phyloP scores from a whole-genome alignment of 2,797 vertebrate species.

The Orientallactaga sibirica region DNA sequence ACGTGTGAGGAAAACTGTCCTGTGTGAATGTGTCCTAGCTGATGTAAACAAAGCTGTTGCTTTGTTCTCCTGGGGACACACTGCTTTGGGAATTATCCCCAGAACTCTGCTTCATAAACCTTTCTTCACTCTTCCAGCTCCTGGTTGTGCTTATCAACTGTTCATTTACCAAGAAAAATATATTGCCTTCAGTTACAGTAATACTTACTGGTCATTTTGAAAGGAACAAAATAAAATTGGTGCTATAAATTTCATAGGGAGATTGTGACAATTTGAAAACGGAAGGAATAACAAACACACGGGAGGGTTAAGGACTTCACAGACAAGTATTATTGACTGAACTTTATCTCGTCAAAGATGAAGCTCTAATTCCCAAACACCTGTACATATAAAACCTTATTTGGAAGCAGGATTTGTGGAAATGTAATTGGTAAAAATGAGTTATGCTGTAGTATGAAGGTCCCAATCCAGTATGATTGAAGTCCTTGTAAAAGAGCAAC shows the following conservation, averaged over 20 bases:
- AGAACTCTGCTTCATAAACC: not conserved
- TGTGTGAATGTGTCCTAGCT: not conserved
- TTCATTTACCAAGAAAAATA: not conserved
- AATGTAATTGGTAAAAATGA: not conserved
- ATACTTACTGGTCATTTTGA: not conserved
- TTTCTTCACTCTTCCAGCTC: not conserved
- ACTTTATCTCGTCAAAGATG: not conserved
- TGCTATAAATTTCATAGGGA: not conserved
- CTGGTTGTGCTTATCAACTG: not conserved
- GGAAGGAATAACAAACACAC: not conserved
- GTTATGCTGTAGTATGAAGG: not conserved
- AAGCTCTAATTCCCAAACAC: too few relatives aligned
- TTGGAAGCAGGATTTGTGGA: not conserved
- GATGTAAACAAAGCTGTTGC: not conserved
- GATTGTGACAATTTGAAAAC: not conserved
- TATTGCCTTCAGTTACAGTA: not conserved
- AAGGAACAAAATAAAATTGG: not conserved
- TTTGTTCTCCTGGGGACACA: not conserved
- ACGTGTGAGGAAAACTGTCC: too few relatives aligned
- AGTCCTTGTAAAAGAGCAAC: not conserved
- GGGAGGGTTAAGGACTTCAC: not conserved
- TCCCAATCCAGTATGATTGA: not conserved
- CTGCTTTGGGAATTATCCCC: not conserved
- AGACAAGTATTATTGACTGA: not conserved
- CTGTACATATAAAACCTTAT: not conserved